A percentile compares a stretch with the other conserved stretches of the same genome.
phyloP scores from a whole-genome alignment of 2,888 invertebrate genomes.

The Deroplatys truncata region DNA sequence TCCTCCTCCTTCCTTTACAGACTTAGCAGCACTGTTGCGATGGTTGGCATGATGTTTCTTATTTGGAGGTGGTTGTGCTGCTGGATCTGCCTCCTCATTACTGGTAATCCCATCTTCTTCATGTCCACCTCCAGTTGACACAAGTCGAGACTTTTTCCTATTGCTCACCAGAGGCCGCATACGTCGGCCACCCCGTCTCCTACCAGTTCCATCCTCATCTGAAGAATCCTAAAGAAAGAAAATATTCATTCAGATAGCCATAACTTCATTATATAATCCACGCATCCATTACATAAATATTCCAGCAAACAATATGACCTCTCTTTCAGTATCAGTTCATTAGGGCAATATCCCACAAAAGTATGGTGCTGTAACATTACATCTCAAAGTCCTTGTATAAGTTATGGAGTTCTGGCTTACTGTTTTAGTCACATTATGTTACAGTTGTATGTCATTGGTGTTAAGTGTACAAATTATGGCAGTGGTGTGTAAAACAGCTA shows the following conservation, averaged over 20 bases:
- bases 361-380: too few relatives aligned
- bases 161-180: slow-evolving; percentile 16
- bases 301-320: too few relatives aligned
- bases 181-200: slow-evolving; percentile 17
- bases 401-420: too few relatives aligned
- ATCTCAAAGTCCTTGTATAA: too few relatives aligned
- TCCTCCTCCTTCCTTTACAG: not conserved
- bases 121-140: not conserved
- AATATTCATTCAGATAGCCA: not conserved
- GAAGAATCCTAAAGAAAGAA: slow-evolving; percentile 23
- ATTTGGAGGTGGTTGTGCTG: not conserved
- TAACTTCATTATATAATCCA: too few relatives aligned
- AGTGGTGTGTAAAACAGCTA: too few relatives aligned
- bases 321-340: too few relatives aligned
- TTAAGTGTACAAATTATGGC: too few relatives aligned
- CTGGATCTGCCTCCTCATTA: not conserved
- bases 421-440: too few relatives aligned
- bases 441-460: too few relatives aligned
- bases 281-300: too few relatives aligned
- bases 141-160: slow-evolving; percentile 20
- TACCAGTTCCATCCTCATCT: slow-evolving; percentile 22
- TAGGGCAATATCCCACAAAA: too few relatives aligned
- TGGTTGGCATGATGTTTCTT: slow-evolving; percentile 7
- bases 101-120: slow-evolving; percentile 14
- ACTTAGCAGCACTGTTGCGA: not conserved